Base-by-base conservation (phyloP, 2,888 invertebrate genomes). In the Melanargia galathea region DNA sequence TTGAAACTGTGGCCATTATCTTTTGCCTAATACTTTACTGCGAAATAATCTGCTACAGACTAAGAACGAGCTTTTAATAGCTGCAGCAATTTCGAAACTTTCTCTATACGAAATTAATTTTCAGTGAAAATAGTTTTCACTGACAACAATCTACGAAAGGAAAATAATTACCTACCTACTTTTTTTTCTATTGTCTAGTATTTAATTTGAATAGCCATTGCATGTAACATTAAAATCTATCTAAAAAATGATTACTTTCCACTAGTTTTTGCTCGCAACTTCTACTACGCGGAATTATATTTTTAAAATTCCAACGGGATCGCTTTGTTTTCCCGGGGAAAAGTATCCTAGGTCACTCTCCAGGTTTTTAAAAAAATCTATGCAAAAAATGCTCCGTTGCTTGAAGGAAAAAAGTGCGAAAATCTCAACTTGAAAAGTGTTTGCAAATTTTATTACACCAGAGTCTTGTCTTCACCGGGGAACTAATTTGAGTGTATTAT, bases 401-500 rank as follows among this genome's bases (percentile, higher is more conserved):
- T 30, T 38, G 2, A 38, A 11, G 8, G 8, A 2, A 33, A 33
- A 4, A n/a, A n/a, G 5, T 13, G 3, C 4, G 38, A 13, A 38
- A 38, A 38, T 38, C 35, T 5, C 35, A 40, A 7, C 18, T 18
- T 6, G 18, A 16, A 18, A 18, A 43, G 10, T 43, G 8, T 16
- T 43, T 43, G 8, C 2, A 16, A 45, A 45, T 20, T 45, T 26
- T 22, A n/a, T 7, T 24, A 5, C n/a, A 24, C 5, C 22, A 87
- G 84, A 90, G 88, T 87, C 89, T 90, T 87, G 86, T 83, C 54
- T 22, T 54, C 38, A 82, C 79, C 76, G 71, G 78, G 78, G 77
- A 85, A 82, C 86, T 85, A 89, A 89, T 89, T 90, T 87, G 83
- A 85, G 84, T 87, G 84, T 83, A 87, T 88, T 88, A 90, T 90